Conservation (phyloP, 2,888 invertebrate species). For the Hofmannophila pseudospretella region DNA sequence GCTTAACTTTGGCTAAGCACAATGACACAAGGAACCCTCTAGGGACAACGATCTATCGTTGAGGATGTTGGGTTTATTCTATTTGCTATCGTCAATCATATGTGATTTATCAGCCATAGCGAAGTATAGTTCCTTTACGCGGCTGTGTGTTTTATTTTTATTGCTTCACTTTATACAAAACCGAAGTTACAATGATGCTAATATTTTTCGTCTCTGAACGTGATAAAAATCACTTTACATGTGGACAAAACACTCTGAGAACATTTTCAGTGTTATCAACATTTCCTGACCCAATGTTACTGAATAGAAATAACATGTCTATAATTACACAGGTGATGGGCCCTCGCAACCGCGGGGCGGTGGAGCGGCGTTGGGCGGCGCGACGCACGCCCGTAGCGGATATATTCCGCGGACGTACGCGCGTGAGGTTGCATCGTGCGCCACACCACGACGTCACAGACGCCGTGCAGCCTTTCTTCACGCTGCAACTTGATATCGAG, state of each 20-base stretch:
- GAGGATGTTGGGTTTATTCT: too few relatives aligned
- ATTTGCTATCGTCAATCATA: too few relatives aligned
- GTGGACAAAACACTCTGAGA: constrained; percentile 16
- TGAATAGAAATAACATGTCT: too few relatives aligned
- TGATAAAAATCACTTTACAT: constrained; percentile 7
- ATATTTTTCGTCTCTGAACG: constrained; percentile 23
- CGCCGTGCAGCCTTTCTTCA: constrained; percentile 97
- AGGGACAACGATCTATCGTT: too few relatives aligned
- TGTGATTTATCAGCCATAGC: too few relatives aligned
- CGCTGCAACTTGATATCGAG: constrained; percentile 95
- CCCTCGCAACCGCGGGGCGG: constrained; percentile 90
- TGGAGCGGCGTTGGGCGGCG: constrained; percentile 87
- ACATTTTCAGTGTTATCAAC: not conserved
- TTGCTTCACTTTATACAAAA: too few relatives aligned
- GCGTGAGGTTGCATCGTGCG: constrained; percentile 87
- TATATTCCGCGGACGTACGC: constrained; percentile 94
- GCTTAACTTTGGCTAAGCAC: too few relatives aligned
- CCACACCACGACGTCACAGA: constrained; percentile 84
- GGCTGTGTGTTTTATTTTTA: too few relatives aligned
- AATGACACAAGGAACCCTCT: too few relatives aligned
- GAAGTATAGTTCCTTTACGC: too few relatives aligned
- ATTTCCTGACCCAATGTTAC: too few relatives aligned
- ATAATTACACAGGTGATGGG: constrained; percentile 92
- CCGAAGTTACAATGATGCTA: constrained; percentile 20
- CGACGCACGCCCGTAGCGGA: constrained; percentile 91